Percentiles rank a stretch among this genome's conserved stretches.
Evolutionary conservation across 2,113 vertebrate genomes (phyloP).

Genomic region (Seriola quinqueradiata): DNA sequence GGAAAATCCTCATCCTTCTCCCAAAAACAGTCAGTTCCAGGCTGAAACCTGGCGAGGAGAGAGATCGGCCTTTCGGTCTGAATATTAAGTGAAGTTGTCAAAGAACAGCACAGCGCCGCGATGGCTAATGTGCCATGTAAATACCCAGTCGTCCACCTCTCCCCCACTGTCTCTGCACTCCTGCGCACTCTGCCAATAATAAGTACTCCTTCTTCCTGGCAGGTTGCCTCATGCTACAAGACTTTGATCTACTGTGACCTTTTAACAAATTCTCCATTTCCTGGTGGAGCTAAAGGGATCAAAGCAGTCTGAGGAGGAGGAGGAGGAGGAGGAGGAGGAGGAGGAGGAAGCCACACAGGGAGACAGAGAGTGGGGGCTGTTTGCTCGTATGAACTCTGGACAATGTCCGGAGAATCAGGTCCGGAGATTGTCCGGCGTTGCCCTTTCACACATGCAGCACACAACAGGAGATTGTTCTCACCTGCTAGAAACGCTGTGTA

Average conservation of each 20-base stretch:
- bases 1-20: no score
- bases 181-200: slow-evolving; percentile 61
- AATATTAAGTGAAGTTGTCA: slow-evolving; percentile 38
- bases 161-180: not conserved
- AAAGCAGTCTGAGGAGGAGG: slow-evolving; percentile 48
- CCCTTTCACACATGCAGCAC: no score
- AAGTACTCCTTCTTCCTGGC: slow-evolving; percentile 67
- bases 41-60: not conserved
- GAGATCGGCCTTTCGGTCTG: not conserved
- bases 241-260: slow-evolving; percentile 85
- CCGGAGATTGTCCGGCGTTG: no score
- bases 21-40: not conserved
- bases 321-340: not conserved
- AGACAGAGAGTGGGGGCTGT: slow-evolving; percentile 22
- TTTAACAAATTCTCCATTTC: slow-evolving; percentile 84
- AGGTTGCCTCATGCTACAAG: slow-evolving; percentile 75
- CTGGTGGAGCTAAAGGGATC: slow-evolving; percentile 68
- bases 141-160: slow-evolving; percentile 10
- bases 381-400: no score
- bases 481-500: no score
- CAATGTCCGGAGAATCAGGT: no score
- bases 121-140: slow-evolving; percentile 38
- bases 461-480: no score
- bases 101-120: not conserved
- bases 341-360: slow-evolving; percentile 22